Evolutionary conservation across 2,113 vertebrate genomes (phyloP).

Genomic region (Calonectris borealis): DNA sequence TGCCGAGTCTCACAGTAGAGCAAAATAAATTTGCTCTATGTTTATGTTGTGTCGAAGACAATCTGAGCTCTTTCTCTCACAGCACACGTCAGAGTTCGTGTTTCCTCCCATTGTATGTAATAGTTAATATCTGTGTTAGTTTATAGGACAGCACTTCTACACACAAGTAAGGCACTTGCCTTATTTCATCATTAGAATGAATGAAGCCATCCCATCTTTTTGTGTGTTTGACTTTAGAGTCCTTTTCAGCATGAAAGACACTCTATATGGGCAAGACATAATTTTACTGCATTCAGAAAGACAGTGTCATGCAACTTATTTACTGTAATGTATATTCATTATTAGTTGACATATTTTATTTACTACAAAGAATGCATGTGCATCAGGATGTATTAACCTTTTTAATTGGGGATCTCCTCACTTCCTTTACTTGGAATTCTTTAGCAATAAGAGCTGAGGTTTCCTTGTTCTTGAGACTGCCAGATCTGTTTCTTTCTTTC

Average conservation of each 20-base stretch:
- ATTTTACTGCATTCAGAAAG: neutral
- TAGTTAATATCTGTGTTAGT: neutral
- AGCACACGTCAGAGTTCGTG: neutral
- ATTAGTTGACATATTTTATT: neutral
- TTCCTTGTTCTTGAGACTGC: neutral
- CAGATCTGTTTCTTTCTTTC: neutral
- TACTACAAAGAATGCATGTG: neutral
- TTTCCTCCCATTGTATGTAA: neutral
- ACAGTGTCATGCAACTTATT: neutral
- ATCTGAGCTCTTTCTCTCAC: neutral
- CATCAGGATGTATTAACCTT: neutral
- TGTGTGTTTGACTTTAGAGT: neutral
- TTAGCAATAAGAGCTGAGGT: neutral
- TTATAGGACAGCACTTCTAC: neutral
- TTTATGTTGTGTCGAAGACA: neutral
- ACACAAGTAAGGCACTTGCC: neutral
- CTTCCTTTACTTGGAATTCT: neutral
- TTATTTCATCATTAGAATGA: neutral
- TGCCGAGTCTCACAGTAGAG: neutral
- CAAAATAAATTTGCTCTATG: neutral
- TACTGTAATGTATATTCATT: neutral
- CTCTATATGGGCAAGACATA: neutral
- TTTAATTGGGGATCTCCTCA: neutral
- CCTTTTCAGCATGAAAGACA: neutral
- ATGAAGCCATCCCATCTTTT: neutral